Percentiles rank a stretch among this genome's conserved stretches.
Evolutionary conservation across 1,140 invertebrate genomes (phyloP).

Genomic region (Pachypsylla venusta): DNA sequence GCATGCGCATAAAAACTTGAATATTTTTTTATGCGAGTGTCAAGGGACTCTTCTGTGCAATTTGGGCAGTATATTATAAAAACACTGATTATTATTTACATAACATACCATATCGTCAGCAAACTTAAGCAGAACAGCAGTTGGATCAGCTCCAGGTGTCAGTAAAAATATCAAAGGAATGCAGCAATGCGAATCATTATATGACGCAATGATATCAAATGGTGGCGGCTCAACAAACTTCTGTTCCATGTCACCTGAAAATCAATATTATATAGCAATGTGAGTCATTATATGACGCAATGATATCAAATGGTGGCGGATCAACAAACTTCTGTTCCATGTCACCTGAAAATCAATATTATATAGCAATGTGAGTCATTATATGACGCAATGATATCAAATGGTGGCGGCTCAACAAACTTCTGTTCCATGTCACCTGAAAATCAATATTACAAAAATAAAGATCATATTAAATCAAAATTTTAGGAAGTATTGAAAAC

Average conservation of each 20-base stretch:
- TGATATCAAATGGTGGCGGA: slow-evolving; percentile 74
- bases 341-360: slow-evolving; percentile 67
- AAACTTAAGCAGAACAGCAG: slow-evolving; percentile 66
- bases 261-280: slow-evolving; percentile 55
- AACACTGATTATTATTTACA: no score
- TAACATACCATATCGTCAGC: slow-evolving; percentile 52
- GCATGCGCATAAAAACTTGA: no score
- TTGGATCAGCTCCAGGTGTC: slow-evolving; percentile 85
- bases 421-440: slow-evolving; percentile 52
- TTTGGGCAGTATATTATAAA: no score
- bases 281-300: slow-evolving; percentile 68
- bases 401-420: slow-evolving; percentile 75
- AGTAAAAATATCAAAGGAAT: slow-evolving; percentile 81
- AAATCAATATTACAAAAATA: no score
- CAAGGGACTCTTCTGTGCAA: no score
- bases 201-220: slow-evolving; percentile 72
- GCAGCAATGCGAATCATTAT: slow-evolving; percentile 64
- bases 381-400: slow-evolving; percentile 70
- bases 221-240: slow-evolving; percentile 74
- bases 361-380: slow-evolving; percentile 67
- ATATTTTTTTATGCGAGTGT: no score
- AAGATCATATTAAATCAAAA: no score
- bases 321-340: slow-evolving; percentile 70
- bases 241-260: slow-evolving; percentile 50
- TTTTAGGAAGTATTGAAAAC: no score